Evolutionary conservation across 2,797 vertebrate species (phyloP).

Genomic region (Phoebastria nigripes): DNA sequence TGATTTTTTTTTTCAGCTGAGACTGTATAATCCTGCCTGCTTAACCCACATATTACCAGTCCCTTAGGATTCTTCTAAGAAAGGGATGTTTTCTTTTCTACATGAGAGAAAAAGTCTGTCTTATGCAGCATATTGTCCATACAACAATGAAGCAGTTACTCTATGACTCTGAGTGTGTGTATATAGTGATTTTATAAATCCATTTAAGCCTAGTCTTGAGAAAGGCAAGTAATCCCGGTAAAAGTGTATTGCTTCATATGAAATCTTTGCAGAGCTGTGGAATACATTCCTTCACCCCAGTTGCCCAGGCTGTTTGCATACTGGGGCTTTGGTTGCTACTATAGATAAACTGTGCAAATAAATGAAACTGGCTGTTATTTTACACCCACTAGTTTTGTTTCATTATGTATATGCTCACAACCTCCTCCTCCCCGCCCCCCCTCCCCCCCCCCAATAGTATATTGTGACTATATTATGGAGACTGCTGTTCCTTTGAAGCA

Average conservation of each 20-base stretch:
- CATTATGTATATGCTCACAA: background rate
- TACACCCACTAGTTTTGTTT: background rate
- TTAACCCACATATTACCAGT: background rate
- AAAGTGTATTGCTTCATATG: background rate
- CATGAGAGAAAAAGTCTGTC: background rate
- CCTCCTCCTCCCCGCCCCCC: background rate
- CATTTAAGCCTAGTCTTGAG: background rate
- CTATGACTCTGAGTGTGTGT: background rate
- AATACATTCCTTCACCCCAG: background rate
- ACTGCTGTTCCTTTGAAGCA: background rate
- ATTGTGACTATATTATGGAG: background rate
- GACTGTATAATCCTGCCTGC: background rate
- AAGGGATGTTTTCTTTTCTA: background rate
- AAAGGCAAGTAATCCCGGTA: background rate
- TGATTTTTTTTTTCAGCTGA: background rate
- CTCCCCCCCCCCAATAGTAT: fast-evolving
- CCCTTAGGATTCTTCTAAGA: background rate
- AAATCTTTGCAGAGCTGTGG: background rate
- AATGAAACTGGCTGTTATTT: background rate
- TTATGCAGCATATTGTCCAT: background rate
- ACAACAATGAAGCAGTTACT: background rate
- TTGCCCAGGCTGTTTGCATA: background rate
- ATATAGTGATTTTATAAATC: background rate
- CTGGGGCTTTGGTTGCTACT: background rate
- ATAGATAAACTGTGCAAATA: background rate